Evolutionary conservation across 2,113 vertebrate species (phyloP), one percentile per base, ranked within the genome.

Genomic region (Amazona vittata): DNA sequence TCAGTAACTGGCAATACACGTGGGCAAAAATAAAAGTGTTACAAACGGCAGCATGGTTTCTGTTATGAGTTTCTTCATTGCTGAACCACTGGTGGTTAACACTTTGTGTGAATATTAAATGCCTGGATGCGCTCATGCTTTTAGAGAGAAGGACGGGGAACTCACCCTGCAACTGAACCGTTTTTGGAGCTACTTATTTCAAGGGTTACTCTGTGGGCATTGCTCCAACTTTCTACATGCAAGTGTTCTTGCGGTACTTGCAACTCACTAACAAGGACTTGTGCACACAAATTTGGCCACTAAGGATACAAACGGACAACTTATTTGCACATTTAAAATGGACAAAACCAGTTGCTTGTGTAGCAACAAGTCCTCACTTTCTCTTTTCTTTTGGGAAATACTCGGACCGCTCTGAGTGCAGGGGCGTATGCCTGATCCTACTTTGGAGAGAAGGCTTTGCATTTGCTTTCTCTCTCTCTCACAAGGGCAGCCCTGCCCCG

Each of bases 401-500:
- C 1, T 0, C 8, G n/a, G 43, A 17, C 11, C 25, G 20, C 59
- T 80, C 43, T 11, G 35, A 70, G 53, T 0, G 3, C 37, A 74
- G 37, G 21, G 43, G 8, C 10, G 2, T 76, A 15, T 1, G 3
- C 24, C 49, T 86, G 63, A 49, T 49, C 41, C 44, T 29, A 0
- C 6, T 19, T 35, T 37, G 0, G 3, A 59, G 50, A 59, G 17
- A 15, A 1, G 0, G 0, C 43, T 92, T 60, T 75, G 47, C 20
- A 31, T 50, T 41, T 2, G 0, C 39, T 18, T 49, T 57, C 26
- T 12, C 25, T 18, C 46, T 60, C 35, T 35, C 60, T 10, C 20
- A 2, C 13, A 22, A 1, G 10, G 44, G 16, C 69, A 60, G 64
- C 65, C 46, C 83, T 59, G 60, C 25, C 50, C 67, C 5, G 0